A percentile compares a stretch with the other conserved stretches of the same genome.
Conservation (phyloP, 1,140 invertebrate species). For the Euschistus heros region DNA sequence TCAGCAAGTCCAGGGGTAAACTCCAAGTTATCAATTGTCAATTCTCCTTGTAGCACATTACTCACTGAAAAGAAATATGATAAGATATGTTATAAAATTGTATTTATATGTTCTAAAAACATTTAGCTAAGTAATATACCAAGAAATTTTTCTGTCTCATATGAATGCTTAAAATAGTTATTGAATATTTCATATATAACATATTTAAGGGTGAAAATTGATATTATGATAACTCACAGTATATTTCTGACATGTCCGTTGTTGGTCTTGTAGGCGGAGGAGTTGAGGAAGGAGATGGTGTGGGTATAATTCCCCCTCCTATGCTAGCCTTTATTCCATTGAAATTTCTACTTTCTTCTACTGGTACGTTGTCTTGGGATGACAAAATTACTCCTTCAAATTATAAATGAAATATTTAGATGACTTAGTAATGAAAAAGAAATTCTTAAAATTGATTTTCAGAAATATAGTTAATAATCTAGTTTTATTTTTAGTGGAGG, state of each 20-base stretch:
- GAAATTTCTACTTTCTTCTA: conserved; percentile 33
- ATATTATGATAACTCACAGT: conserved; percentile 25
- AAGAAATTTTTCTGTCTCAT: conserved; percentile 24
- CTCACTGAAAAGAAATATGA: conserved; percentile 39
- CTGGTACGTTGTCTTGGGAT: conserved; percentile 39
- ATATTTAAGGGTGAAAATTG: too few relatives aligned
- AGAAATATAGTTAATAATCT: too few relatives aligned
- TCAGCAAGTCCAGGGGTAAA: conserved; percentile 47
- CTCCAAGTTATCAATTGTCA: conserved; percentile 52
- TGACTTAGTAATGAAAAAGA: too few relatives aligned
- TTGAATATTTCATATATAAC: background rate
- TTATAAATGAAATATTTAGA: background rate
- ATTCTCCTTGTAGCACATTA: conserved; percentile 54
- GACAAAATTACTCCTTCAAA: conserved; percentile 44
- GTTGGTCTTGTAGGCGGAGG: conserved; percentile 40
- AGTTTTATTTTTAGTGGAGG: too few relatives aligned
- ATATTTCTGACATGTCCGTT: conserved; percentile 37
- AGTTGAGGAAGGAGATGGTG: conserved; percentile 40
- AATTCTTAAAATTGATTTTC: too few relatives aligned
- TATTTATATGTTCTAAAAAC: too few relatives aligned
- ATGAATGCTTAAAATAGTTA: background rate
- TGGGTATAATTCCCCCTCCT: conserved; percentile 34
- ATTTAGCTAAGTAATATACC: background rate
- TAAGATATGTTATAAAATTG: background rate
- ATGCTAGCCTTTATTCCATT: conserved; percentile 23